These are phyloP conservation scores for Sebastes vulpes DNA, from an alignment of 2,797 vertebrate species.

Conservation along the genomic window DNA sequence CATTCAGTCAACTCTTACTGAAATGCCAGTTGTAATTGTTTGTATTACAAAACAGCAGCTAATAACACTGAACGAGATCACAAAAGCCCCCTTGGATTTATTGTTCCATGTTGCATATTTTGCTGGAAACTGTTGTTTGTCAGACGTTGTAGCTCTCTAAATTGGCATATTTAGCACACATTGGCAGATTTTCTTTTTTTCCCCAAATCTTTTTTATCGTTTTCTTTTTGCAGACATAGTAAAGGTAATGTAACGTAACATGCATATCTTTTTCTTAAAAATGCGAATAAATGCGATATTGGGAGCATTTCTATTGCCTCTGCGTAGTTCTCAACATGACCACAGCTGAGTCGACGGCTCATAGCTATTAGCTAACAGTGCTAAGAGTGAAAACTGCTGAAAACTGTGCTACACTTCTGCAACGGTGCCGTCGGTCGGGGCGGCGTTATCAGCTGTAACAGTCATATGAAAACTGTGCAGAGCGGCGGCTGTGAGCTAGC, in stretches of 20 bases:
- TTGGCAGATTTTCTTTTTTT: not conserved
- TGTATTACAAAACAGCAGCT: conserved; percentile 22
- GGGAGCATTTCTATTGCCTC: no score
- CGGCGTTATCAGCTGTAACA: not conserved
- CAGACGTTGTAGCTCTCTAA: not conserved
- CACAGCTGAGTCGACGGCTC: no score
- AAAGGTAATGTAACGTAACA: no score
- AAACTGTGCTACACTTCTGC: no score
- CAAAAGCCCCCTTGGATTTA: not conserved
- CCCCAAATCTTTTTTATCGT: no score
- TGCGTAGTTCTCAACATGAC: rapidly evolving
- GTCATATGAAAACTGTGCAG: not conserved
- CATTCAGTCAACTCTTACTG: not conserved
- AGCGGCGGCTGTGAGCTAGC: not conserved
- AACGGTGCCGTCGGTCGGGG: no score
- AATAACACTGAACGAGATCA: not conserved
- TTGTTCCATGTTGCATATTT: conserved; percentile 6
- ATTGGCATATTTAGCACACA: not conserved
- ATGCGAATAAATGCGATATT: no score
- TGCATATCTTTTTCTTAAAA: not conserved
- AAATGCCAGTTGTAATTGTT: not conserved
- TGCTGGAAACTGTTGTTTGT: conserved; percentile 4
- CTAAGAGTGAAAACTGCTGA: no score
- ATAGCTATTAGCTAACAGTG: not conserved
- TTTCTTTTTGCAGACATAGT: no score